Evolutionary conservation across 2,888 invertebrate genomes (phyloP).

Genomic region (Cheilosia pagana): DNA sequence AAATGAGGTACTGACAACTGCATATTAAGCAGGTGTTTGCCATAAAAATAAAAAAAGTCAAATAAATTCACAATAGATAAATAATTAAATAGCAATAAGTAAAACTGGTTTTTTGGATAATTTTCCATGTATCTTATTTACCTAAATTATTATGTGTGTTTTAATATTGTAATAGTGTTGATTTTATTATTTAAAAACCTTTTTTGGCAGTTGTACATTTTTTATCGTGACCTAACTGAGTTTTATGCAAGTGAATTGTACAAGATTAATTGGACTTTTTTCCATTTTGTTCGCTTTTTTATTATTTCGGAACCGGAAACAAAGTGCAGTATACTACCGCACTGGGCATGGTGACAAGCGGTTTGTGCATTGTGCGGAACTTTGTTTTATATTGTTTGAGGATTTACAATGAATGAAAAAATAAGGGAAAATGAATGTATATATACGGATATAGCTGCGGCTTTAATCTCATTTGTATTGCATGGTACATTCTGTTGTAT

Average conservation of each 20-base stretch:
- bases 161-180: background rate
- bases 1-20: constrained; percentile 12
- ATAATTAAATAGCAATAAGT: background rate
- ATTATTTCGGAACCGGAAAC: constrained; percentile 19
- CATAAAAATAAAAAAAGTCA: background rate
- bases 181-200: constrained; percentile 15
- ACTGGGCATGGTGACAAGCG: constrained; percentile 55
- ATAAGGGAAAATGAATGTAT: background rate
- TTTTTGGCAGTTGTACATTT: background rate
- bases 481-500: background rate
- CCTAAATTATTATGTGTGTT: no score
- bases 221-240: constrained; percentile 14
- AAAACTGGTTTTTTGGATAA: background rate
- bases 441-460: background rate
- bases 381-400: constrained; percentile 24
- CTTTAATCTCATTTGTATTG: background rate
- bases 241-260: constrained; percentile 30
- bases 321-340: constrained; percentile 16
- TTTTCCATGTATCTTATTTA: background rate
- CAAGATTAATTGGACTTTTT: constrained; percentile 56
- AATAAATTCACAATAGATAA: background rate
- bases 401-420: constrained; percentile 18
- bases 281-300: constrained; percentile 29
- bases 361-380: constrained; percentile 53
- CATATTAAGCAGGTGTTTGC: constrained; percentile 22